Evolutionary conservation across 2,113 vertebrate genomes (phyloP).

Genomic region (Verasper variegatus): DNA sequence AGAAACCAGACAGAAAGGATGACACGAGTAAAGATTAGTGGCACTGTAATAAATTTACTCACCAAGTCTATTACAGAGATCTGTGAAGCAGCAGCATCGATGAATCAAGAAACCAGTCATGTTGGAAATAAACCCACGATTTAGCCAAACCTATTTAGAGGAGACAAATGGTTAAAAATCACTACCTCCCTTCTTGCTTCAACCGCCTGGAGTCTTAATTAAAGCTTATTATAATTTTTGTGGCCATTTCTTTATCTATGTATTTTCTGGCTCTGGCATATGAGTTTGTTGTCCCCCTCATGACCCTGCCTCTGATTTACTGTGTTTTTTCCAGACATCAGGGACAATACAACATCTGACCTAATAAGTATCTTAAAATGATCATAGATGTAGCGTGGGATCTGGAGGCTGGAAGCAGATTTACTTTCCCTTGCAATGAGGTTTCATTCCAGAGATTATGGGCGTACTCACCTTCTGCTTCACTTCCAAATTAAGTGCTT

Average conservation of each 20-base stretch:
- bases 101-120: neutral
- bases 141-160: neutral
- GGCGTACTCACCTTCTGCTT: neutral
- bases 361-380: neutral
- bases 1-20: too few relatives aligned
- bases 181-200: neutral
- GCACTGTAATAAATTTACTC: too few relatives aligned
- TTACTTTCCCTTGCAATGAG: neutral
- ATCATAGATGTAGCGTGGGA: neutral
- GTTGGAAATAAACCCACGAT: neutral
- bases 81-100: neutral
- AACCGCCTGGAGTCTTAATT: neutral
- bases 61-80: neutral
- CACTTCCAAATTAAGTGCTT: neutral
- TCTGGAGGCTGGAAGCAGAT: neutral
- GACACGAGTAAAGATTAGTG: too few relatives aligned
- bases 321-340: neutral
- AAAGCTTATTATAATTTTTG: neutral
- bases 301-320: neutral
- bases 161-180: neutral
- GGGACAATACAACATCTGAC: neutral
- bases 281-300: neutral
- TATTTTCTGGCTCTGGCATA: neutral
- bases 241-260: neutral
- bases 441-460: neutral